Conservation (phyloP, 1,140 invertebrate genomes). For the Drosophila nannoptera region DNA sequence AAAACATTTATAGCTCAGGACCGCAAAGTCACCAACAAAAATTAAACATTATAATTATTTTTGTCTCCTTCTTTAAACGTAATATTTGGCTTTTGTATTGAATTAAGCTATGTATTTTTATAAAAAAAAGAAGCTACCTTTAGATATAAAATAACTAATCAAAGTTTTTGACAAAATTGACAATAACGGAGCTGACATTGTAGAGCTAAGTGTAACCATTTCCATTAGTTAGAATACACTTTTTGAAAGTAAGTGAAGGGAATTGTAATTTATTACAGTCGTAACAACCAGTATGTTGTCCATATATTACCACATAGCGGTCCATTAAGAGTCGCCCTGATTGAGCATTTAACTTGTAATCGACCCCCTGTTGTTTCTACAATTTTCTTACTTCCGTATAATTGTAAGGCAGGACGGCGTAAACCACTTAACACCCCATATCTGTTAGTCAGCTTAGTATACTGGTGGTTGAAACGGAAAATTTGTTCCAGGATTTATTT, state of each 20-base stretch:
- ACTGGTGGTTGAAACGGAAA: conserved; percentile 61
- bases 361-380: conserved; percentile 59
- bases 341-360: conserved; percentile 71
- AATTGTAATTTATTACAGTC: conserved; percentile 51
- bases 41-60: too few species aligned
- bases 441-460: conserved; percentile 13
- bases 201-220: conserved; percentile 13
- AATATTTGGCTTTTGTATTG: too few species aligned
- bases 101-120: too few species aligned
- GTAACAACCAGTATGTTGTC: conserved; percentile 31
- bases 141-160: neutral
- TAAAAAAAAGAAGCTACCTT: too few species aligned
- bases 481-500: conserved; percentile 15
- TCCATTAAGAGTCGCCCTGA: conserved; percentile 63
- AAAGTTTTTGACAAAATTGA: neutral
- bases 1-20: too few species aligned
- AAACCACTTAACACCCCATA: conserved; percentile 74
- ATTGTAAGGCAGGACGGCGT: conserved; percentile 47
- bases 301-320: conserved; percentile 57
- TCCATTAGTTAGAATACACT: conserved; percentile 29
- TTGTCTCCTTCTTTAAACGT: too few species aligned
- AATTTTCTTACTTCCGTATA: conserved; percentile 40
- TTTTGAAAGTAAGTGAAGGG: conserved; percentile 18
- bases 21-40: too few species aligned
- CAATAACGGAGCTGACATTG: neutral